Base-by-base conservation (phyloP, 2,888 invertebrate species). In the Caenorhabditis zanzibari region DNA sequence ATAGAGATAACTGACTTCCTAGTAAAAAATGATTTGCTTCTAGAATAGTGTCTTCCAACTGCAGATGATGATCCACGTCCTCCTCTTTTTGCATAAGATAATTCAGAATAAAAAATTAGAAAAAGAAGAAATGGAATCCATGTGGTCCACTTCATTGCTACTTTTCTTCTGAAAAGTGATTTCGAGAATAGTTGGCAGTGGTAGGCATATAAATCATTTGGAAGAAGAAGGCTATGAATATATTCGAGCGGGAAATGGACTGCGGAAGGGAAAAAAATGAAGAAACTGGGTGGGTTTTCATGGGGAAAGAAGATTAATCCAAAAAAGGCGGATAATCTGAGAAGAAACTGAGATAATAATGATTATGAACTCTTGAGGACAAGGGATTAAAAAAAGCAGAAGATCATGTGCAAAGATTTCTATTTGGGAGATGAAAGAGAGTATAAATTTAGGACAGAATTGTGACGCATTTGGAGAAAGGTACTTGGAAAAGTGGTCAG, bases 1-100 rank as follows among this genome's bases (percentile, higher is more conserved):
- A 54, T 14, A 14, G 19, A 14, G n/a, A 41, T 14, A 28, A 64
- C 82, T 73, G 10, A 82, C 82, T 82, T 82, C 38, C 82, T 73
- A 35, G 82, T 82, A 56, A 64, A 82, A 54, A 56, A 77, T 49
- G 81, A 76, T 49, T 82, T 82, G 22, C 71, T 76, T 22, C 76
- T 54, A n/a, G 81, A 74, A 63, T 72, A 72, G 38, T 73, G 80
- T 59, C 64, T 64, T 26, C 71, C 79, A n/a, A 56, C 54, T 16
- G 80, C 58, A 24, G 82, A 66, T 26, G 66, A 75, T 35, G 52
- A 7, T 47, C 61, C 77, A 32, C 82, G 54, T 12, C 72, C 58
- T 16, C 76, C 61, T 12, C 28, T 61, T 38, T 59, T 81, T n/a
- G 81, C 81, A 26, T 58, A 38, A 24, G 64, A 64, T 38, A 38